Base-by-base conservation (phyloP, 2,797 vertebrate genomes). In the Lepilemur ruficaudatus region DNA sequence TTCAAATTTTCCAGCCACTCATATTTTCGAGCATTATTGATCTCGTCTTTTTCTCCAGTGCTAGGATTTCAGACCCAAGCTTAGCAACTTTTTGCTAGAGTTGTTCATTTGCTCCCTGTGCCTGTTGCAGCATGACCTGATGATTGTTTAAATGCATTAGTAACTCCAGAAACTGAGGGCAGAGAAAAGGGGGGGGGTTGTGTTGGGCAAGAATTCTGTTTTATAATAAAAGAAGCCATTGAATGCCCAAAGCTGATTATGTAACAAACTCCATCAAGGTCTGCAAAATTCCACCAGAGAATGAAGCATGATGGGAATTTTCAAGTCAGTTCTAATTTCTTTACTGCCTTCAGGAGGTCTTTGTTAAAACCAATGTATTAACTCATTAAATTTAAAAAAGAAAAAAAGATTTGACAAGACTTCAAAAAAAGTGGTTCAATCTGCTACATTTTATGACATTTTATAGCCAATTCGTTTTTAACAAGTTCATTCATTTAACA, bases 131-230 rank as follows among this genome's bases (percentile, higher is more conserved):
- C 92, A 76, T 28, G 75, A 65, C 86, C 86, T 52, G 94, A 61
- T 87, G 97, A 94, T 87, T 46, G 0, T 85, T 89, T 22, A 93
- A 82, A 32, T 85, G 96, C 95, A 90, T 96, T 94, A 96, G 96
- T 46, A 96, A 91, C 76, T 97, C 90, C 92, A 98, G 95, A 95
- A 98, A 96, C 92, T 89, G 93, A 91, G 55, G 38, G 6, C 43
- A 25, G 52, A 2, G 1, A 63, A 83, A 52, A 59, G 23, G 20
- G 32, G 41, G 9, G 76, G 85, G 55, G 46, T 63, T 96, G 32
- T 93, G 18, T 90, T 95, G 94, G 96, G 86, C 94, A 97, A 83
- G 93, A 95, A 96, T 89, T 41, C 84, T 67, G 81, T 78, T 63
- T 94, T 82, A 79, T 89, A 94, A 97, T 93, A 96, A 89, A 97